A percentile compares a stretch with the other conserved stretches of the same genome.
These are phyloP conservation scores for Delphinus delphis DNA, from an alignment of 2,113 vertebrate species.

Conservation along the genomic window DNA sequence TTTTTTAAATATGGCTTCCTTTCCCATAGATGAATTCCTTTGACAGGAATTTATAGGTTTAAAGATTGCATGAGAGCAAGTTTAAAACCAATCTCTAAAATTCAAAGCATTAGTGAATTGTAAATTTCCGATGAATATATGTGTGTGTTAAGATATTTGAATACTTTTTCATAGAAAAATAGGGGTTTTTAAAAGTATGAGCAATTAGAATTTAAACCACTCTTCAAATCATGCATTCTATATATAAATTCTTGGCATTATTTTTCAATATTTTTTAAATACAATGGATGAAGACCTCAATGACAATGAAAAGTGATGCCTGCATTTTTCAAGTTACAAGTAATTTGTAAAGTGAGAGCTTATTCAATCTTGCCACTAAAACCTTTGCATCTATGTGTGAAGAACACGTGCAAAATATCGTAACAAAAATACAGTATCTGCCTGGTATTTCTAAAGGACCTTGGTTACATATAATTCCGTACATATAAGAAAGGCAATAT, in stretches of 20 bases:
- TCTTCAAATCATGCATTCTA: neutral
- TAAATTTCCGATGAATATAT: neutral
- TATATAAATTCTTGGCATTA: neutral
- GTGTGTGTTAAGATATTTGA: neutral
- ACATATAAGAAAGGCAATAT: neutral
- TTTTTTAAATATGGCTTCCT: slow-evolving; percentile 35
- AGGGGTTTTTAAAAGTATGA: neutral
- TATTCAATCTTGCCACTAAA: slow-evolving; percentile 4
- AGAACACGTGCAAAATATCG: neutral
- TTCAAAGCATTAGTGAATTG: neutral
- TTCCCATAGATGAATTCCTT: neutral
- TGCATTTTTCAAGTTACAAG: neutral
- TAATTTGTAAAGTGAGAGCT: slow-evolving; percentile 34
- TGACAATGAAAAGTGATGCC: slow-evolving; percentile 26
- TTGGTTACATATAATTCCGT: neutral
- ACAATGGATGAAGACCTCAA: neutral
- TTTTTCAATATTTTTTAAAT: slow-evolving; percentile 34
- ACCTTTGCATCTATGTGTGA: neutral
- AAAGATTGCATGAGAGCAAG: neutral
- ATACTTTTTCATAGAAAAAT: slow-evolving; percentile 8
- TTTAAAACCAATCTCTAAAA: slow-evolving; percentile 36
- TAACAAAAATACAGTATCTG: neutral
- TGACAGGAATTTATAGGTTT: neutral
- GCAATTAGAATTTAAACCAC: slow-evolving; percentile 15
- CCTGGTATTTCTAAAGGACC: neutral